phyloP scores from a whole-genome alignment of 2,113 vertebrate species.

The Vulpes lagopus region DNA sequence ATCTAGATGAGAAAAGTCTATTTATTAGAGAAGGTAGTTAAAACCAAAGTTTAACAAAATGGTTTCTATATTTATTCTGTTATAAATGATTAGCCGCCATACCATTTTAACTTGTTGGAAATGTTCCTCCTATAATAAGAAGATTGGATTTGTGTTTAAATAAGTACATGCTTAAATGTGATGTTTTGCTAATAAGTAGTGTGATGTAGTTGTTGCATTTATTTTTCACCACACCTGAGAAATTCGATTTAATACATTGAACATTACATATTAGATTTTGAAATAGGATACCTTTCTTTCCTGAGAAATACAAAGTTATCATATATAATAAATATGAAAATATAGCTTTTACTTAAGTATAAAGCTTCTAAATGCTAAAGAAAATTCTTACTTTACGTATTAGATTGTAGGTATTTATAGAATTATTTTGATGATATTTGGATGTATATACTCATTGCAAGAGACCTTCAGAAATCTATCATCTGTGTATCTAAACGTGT shows the following conservation, averaged over 20 bases:
- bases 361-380: neutral
- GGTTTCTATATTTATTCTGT: neutral
- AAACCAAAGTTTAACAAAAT: neutral
- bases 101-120: neutral
- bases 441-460: neutral
- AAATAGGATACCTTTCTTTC: neutral
- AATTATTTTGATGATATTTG: constrained; percentile 39
- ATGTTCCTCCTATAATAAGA: constrained; percentile 5
- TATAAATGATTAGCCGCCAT: neutral
- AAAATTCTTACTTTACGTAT: constrained; percentile 20
- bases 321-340: neutral
- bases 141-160: neutral
- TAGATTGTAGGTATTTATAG: constrained; percentile 11
- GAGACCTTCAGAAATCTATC: neutral
- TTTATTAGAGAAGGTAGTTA: neutral
- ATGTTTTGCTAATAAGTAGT: neutral
- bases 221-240: neutral
- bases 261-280: constrained; percentile 8
- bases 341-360: neutral
- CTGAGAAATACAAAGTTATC: neutral
- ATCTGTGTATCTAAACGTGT: neutral
- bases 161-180: neutral
- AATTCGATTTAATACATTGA: neutral
- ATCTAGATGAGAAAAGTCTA: neutral
- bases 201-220: neutral